Evolutionary conservation across 2,797 vertebrate genomes (phyloP), one percentile per base, ranked within the genome.

Genomic region (Sylvia borin): DNA sequence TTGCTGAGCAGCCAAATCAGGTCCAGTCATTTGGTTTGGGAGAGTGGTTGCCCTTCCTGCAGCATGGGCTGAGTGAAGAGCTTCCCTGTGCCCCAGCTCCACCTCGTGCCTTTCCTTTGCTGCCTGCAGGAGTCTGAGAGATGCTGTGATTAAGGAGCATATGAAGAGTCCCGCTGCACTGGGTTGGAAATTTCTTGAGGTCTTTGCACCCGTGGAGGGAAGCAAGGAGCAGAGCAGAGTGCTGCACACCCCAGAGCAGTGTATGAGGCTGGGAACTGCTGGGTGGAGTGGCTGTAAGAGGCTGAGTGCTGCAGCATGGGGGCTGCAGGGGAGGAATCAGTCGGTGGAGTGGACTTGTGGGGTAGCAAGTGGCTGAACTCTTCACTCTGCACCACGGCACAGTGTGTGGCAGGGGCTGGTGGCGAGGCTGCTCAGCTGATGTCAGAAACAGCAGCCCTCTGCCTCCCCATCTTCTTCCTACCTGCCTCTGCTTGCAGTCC

Each of bases 401-500:
- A 57, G 9, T 10, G 43, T 76, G 58, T 0, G 1, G 48, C 13
- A 19, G 34, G 62, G 42, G 16, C 48, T 42, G 45, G 43, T 34
- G 27, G 40, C 11, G 50, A 72, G 65, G 77, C 71, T 74, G 78
- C 60, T 65, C 42, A 42, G 84, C 78, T 96, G 76, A 77, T 90
- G 85, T 58, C 92, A 88, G 53, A 75, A 93, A 45, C 82, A 91
- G 92, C 90, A 94, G 75, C 72, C 75, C 19, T 68, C 66, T 92
- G 66, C 70, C 48, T 81, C 40, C 34, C 40, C 12, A 24, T 51
- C 42, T 38, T 45, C 71, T 43, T 62, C 58, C 38, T 38, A 75
- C 25, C 36, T 16, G 7, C 43, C 48, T 40, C 47, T 7, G 10
- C n/a, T 45, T 48, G 71, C 71, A 53, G 65, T 38, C 34, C 45